Evolutionary conservation across 2,113 vertebrate genomes (phyloP), one percentile per base, ranked within the genome.

Genomic region (Phalacrocorax carbo): DNA sequence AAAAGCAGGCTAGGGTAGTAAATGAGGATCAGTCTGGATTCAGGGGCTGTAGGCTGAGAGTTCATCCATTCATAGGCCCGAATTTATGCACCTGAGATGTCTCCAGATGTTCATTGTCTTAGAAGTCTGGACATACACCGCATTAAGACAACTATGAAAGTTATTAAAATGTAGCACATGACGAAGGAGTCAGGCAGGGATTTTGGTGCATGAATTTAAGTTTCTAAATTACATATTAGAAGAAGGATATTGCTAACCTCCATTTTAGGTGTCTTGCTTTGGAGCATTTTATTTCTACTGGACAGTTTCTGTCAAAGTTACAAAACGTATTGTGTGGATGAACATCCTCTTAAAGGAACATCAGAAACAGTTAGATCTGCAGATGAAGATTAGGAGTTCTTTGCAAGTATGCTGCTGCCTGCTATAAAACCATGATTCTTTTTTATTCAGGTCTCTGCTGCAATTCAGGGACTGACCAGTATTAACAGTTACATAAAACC

Each of bases 381-480:
- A 87, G 73, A 69, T 13, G 38, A 85, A 65, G 13, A 61, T 27
- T 38, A n/a, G 9, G 38, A 71, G 10, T 11, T 8, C 23, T 75
- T 57, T 55, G 42, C 40, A 55, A 82, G 21, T 17, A 52, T 20
- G 3, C 5, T 79, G 18, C 38, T 84, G 21, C n/a, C 7, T 66
- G 30, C 26, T 81, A 8, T 13, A 51, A 91, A 93, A 82, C 20
- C 0, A 0, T 88, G 7, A 14, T 85, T 38, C 15, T 7, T 90
- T 94, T 96, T 75, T 55, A 40, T 64, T 64, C 36, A 46, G 15
- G 48, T 52, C 44, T 72, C 22, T 85, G 30, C 52, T 72, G 57
- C 22, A 85, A 79, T 90, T 96, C 79, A 93, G 54, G 38, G 18
- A 76, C 52, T 94, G 95, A 94, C 94, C 94, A 91, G 26, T 82